These are phyloP conservation scores for Morpho helenor DNA, from an alignment of 2,888 invertebrate species.

Conservation along the genomic window DNA sequence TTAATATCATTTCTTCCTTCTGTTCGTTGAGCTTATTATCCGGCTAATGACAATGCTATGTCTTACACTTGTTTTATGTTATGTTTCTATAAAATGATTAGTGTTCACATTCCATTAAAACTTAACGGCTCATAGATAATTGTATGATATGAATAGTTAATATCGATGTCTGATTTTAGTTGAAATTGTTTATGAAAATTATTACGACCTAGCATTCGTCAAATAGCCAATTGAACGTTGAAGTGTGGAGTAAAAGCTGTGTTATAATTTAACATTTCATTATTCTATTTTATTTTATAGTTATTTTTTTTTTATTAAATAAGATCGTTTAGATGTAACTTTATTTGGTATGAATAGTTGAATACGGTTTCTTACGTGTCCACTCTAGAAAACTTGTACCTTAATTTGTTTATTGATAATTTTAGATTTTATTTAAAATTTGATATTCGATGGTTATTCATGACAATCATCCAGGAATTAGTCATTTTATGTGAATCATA, in stretches of 20 bases:
- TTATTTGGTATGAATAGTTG: conserved; percentile 74
- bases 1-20: conserved; percentile 49
- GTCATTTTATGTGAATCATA: conserved; percentile 41
- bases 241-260: conserved; percentile 72
- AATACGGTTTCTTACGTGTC: conserved; percentile 62
- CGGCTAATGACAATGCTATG: conserved; percentile 72
- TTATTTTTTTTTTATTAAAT: conserved; percentile 68
- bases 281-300: conserved; percentile 78
- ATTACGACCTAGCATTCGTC: conserved; percentile 59
- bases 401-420: conserved; percentile 71
- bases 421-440: conserved; percentile 59
- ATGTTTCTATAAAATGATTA: conserved; percentile 32
- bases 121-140: conserved; percentile 55
- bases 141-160: conserved; percentile 44
- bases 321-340: conserved; percentile 75
- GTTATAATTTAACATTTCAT: conserved; percentile 78
- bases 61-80: conserved; percentile 28
- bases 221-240: conserved; percentile 54
- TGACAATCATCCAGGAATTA: conserved; percentile 59
- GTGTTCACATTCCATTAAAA: conserved; percentile 69
- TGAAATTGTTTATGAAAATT: conserved; percentile 18
- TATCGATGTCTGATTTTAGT: conserved; percentile 28
- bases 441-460: conserved; percentile 71
- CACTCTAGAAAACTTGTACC: conserved; percentile 69
- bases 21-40: conserved; percentile 48